A percentile compares a stretch with the other conserved stretches of the same genome.
Conservation (phyloP, 2,113 vertebrate genomes). For the Junco hyemalis region DNA sequence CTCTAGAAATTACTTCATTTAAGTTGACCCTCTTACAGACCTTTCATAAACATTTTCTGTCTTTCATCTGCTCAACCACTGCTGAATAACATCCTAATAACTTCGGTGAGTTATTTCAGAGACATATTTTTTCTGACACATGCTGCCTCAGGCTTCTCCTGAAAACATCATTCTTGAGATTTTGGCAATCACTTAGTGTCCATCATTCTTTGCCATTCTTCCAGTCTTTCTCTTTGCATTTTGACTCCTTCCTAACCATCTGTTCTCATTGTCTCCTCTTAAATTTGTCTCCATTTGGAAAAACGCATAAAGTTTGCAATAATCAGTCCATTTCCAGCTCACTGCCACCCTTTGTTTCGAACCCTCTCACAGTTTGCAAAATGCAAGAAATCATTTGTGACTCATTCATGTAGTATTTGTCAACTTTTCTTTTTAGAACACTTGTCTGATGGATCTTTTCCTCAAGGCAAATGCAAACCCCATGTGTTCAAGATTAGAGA, state of each 20-base stretch:
- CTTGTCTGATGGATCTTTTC: constrained; percentile 34
- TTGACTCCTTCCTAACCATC: not conserved
- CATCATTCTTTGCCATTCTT: not conserved
- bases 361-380: not conserved
- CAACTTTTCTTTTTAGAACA: not conserved
- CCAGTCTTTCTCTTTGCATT: not conserved
- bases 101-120: not conserved
- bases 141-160: constrained; percentile 16
- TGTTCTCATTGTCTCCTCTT: not conserved
- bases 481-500: not conserved
- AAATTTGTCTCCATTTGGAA: not conserved
- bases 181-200: constrained; percentile 22
- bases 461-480: constrained; percentile 11
- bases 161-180: not conserved
- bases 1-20: not conserved
- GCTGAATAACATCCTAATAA: not conserved
- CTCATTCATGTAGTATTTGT: constrained; percentile 25
- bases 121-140: constrained; percentile 31
- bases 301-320: not conserved
- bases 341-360: not conserved
- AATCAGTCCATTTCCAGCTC: not conserved
- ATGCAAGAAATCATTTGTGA: not conserved
- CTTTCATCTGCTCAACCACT: not conserved
- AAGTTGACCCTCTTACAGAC: not conserved
- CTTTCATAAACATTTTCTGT: not conserved